These are phyloP conservation scores for Sebastolobus alascanus DNA, from an alignment of 2,797 vertebrate species.

Conservation along the genomic window DNA sequence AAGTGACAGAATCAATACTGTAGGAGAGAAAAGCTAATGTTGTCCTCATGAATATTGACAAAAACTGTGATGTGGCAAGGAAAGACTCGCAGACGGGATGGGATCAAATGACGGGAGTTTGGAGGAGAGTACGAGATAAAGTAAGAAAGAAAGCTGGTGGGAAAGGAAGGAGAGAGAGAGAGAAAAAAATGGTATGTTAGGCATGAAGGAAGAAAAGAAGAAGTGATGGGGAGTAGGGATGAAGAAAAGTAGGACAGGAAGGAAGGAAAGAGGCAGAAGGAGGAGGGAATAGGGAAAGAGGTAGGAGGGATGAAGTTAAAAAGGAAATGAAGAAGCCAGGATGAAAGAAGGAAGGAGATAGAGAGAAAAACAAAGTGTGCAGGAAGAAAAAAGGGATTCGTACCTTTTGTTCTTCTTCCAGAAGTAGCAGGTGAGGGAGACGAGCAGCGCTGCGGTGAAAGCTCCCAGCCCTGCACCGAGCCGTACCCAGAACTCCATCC, in stretches of 20 bases:
- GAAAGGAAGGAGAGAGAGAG: background rate
- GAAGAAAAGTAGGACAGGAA: background rate
- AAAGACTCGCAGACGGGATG: background rate
- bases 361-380: background rate
- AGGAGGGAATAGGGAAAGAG: background rate
- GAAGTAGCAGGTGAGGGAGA: conserved; percentile 96
- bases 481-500: conserved; percentile 94
- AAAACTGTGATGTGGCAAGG: background rate
- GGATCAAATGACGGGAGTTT: background rate
- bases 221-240: background rate
- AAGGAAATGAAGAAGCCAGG: background rate
- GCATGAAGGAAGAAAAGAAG: background rate
- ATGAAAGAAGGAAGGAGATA: background rate
- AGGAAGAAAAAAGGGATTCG: background rate
- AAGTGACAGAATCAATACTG: conserved; percentile 39
- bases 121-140: background rate
- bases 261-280: background rate
- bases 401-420: conserved; percentile 99
- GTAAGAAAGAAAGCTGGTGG: background rate
- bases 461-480: conserved; percentile 90
- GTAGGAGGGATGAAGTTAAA: background rate
- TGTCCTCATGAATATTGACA: conserved; percentile 1
- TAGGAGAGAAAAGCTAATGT: background rate
- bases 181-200: background rate
- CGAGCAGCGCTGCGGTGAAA: conserved; percentile 90